A percentile compares a stretch with the other conserved stretches of the same genome.
Conservation (phyloP, 2,888 invertebrate genomes). For the Pachliopta kotzebuea region DNA sequence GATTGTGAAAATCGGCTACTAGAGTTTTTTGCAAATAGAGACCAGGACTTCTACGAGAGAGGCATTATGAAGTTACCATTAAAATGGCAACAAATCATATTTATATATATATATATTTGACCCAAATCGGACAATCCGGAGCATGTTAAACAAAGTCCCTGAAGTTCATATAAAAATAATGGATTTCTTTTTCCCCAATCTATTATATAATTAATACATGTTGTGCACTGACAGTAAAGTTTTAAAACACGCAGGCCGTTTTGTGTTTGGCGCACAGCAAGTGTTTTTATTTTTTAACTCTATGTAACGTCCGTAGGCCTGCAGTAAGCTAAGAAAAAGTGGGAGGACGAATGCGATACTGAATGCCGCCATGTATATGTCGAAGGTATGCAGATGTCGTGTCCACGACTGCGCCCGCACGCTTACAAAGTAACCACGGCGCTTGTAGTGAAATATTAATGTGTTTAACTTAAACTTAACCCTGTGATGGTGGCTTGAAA, state of each 20-base stretch:
- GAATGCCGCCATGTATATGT: slow-evolving; percentile 84
- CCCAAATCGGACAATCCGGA: no score
- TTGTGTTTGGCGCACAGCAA: slow-evolving; percentile 9
- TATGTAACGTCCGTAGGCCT: slow-evolving; percentile 78
- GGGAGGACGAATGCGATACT: slow-evolving; percentile 83
- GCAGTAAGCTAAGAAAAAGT: slow-evolving; percentile 81
- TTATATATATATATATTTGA: no score
- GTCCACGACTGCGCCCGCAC: slow-evolving; percentile 38
- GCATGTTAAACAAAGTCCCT: no score
- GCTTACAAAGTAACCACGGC: slow-evolving; percentile 33
- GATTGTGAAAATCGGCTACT: no score
- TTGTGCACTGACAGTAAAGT: no score
- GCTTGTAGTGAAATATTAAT: slow-evolving; percentile 28
- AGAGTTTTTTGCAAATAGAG: no score
- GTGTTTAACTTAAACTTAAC: slow-evolving; percentile 4
- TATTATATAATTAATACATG: no score
- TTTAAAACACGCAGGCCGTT: slow-evolving; percentile 12
- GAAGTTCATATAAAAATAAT: no score
- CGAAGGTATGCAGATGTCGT: slow-evolving; percentile 81
- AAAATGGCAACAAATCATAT: no score
- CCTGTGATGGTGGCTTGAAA: not conserved
- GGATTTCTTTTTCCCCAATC: no score
- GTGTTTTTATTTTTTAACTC: slow-evolving; percentile 32
- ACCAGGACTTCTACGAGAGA: no score
- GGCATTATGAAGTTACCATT: no score